Evolutionary conservation across 2,888 invertebrate genomes (phyloP).

Genomic region (Limnephilus auricula): DNA sequence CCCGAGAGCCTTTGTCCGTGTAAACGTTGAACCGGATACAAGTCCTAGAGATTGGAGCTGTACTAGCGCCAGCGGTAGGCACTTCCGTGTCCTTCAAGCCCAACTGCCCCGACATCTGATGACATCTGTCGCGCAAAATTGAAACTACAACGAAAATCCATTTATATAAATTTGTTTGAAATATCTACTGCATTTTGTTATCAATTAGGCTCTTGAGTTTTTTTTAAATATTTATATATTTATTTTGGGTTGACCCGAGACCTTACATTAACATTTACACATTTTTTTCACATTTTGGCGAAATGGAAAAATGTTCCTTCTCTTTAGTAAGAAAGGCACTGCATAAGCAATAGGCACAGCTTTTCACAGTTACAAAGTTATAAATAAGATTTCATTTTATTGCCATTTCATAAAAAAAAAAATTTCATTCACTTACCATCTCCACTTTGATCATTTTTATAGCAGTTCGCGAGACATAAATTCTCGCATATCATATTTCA

Average conservation of each 20-base stretch:
- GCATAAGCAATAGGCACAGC: no score
- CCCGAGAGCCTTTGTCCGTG: not conserved
- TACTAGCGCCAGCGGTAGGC: not conserved
- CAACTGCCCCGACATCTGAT: slow-evolving; percentile 26
- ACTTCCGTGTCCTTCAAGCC: slow-evolving; percentile 3
- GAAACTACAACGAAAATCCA: slow-evolving; percentile 23
- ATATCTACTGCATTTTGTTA: not conserved
- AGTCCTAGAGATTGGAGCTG: slow-evolving; percentile 10
- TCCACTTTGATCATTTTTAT: no score
- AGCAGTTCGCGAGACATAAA: no score
- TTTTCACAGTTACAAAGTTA: no score
- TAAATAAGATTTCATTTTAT: no score
- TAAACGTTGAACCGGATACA: slow-evolving; percentile 2
- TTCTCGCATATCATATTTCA: no score
- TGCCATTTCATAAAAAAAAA: no score
- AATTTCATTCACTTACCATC: no score
- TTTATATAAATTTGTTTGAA: slow-evolving; percentile 12
- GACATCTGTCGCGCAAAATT: not conserved
- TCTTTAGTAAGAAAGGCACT: no score
- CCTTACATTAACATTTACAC: not conserved
- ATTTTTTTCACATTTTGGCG: no score
- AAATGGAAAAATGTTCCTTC: not conserved
- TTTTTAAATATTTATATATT: not conserved
- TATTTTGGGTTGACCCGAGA: not conserved
- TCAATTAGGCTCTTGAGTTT: not conserved